phyloP scores from a whole-genome alignment of 2,113 vertebrate genomes.

The Numenius arquata region DNA sequence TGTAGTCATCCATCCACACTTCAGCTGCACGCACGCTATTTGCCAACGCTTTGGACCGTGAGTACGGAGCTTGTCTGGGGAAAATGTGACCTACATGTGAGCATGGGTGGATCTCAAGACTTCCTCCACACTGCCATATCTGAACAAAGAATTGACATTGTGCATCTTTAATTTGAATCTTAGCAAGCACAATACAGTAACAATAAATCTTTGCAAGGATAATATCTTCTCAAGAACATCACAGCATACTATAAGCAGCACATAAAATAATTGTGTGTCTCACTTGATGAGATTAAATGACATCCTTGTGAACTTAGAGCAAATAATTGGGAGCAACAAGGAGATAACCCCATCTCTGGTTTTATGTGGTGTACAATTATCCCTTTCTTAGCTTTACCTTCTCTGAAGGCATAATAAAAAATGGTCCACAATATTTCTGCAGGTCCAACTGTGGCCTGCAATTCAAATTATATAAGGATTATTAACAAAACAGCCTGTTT shows the following conservation, averaged over 20 bases:
- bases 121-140: constrained; percentile 99
- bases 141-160: constrained; percentile 55
- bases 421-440: neutral
- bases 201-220: neutral
- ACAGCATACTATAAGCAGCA: neutral
- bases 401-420: neutral
- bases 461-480: neutral
- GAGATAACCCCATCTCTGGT: neutral
- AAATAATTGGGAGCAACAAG: neutral
- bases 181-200: neutral
- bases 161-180: neutral
- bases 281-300: neutral
- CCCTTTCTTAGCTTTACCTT: neutral
- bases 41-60: constrained; percentile 90
- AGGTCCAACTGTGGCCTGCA: neutral
- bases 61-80: constrained; percentile 95
- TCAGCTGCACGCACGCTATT: constrained; percentile 95
- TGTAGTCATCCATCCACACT: constrained; percentile 97
- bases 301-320: neutral
- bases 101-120: constrained; percentile 93
- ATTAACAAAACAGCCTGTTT: neutral
- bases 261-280: neutral
- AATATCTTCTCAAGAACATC: neutral
- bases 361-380: neutral
- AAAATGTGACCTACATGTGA: constrained; percentile 97